Conservation (phyloP, 2,113 vertebrate species). For the Rhegmatorhina hoffmannsi region DNA sequence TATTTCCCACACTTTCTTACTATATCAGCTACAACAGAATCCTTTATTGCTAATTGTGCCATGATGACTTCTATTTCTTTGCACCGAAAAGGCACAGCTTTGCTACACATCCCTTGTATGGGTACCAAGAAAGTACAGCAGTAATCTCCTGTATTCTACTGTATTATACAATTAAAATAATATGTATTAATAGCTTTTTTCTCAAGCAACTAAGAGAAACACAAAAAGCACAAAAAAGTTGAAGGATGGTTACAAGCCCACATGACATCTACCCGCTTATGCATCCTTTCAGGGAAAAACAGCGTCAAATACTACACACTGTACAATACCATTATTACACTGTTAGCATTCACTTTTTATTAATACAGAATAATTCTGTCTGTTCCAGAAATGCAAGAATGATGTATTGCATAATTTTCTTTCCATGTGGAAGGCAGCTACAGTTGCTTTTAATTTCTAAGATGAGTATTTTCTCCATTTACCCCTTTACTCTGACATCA, state of each 20-base stretch:
- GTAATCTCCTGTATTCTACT: not conserved
- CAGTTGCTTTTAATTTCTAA: not conserved
- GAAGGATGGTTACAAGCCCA: not conserved
- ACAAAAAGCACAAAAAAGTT: not conserved
- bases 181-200: not conserved
- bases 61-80: not conserved
- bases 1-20: not conserved
- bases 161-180: not conserved
- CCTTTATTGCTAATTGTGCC: not conserved
- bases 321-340: not conserved
- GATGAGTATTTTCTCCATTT: not conserved
- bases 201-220: not conserved
- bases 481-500: slow-evolving; percentile 4
- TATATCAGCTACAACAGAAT: not conserved
- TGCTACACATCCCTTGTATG: not conserved
- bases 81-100: not conserved
- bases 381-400: not conserved
- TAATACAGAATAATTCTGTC: not conserved
- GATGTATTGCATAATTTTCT: not conserved
- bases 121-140: not conserved
- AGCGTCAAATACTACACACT: not conserved
- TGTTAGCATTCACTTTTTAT: not conserved
- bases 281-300: not conserved
- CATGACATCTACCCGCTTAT: not conserved
- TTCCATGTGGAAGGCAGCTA: not conserved